Conservation (phyloP, 1,140 invertebrate genomes). For the Saccostrea echinata region DNA sequence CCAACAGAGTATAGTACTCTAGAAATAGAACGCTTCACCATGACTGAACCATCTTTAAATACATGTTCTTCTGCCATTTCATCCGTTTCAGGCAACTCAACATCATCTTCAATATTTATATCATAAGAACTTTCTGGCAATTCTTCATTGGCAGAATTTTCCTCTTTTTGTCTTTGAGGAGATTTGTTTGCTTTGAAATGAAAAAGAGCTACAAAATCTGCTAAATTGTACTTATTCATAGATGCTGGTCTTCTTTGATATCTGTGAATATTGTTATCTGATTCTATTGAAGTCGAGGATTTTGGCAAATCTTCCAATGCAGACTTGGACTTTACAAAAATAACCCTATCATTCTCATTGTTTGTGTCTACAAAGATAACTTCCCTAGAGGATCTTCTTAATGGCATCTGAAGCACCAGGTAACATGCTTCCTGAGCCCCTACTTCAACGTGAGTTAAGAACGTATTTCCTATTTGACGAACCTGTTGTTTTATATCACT, state of each 20-base stretch:
- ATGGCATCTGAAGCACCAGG: slow-evolving; percentile 45
- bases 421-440: slow-evolving; percentile 46
- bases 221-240: slow-evolving; percentile 20
- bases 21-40: neutral
- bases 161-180: neutral
- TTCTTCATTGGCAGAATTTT: slow-evolving; percentile 9
- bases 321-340: slow-evolving; percentile 12
- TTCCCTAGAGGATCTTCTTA: slow-evolving; percentile 15
- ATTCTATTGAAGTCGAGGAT: slow-evolving; percentile 34
- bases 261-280: slow-evolving; percentile 11
- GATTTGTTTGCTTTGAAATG: neutral
- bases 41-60: neutral
- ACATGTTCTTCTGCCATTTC: neutral
- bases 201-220: slow-evolving; percentile 42
- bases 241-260: slow-evolving; percentile 9
- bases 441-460: slow-evolving; percentile 41
- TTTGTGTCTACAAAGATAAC: slow-evolving; percentile 44
- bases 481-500: too few species aligned
- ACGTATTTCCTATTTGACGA: slow-evolving; percentile 58
- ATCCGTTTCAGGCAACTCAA: neutral
- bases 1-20: slow-evolving; percentile 19
- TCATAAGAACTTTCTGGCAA: slow-evolving; percentile 33
- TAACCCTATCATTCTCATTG: slow-evolving; percentile 18
- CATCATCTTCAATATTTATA: slow-evolving; percentile 36
- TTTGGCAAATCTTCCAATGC: slow-evolving; percentile 4